Percentiles rank a stretch among this genome's conserved stretches.
These are phyloP conservation scores for Ptilorrhoa leucosticta DNA, from an alignment of 2,113 vertebrate genomes.

Conservation along the genomic window DNA sequence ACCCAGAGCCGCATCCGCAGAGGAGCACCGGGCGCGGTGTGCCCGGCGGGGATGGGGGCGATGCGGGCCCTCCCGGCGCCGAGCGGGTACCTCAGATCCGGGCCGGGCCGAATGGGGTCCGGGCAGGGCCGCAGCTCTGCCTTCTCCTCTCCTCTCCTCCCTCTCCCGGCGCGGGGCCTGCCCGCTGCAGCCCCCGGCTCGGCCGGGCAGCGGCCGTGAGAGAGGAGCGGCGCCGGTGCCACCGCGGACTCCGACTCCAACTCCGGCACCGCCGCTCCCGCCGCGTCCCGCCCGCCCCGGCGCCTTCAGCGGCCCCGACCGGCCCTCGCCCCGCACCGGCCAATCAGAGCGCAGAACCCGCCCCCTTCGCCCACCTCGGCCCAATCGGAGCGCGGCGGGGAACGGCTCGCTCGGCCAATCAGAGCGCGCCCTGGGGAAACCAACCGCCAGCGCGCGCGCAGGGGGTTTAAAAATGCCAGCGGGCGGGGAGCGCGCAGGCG, in stretches of 20 bases:
- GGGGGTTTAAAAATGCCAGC: slow-evolving; percentile 26
- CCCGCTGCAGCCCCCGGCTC: neutral
- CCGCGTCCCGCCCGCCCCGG: neutral
- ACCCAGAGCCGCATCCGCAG: neutral
- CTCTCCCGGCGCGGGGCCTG: neutral
- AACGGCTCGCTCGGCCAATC: neutral
- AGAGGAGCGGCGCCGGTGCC: accelerated
- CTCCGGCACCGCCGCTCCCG: neutral
- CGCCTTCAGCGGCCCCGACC: neutral
- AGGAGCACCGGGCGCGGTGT: accelerated
- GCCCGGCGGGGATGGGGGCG: neutral
- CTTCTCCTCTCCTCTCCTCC: neutral
- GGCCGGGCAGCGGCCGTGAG: neutral
- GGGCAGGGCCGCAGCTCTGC: neutral
- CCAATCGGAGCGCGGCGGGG: neutral
- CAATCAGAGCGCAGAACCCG: neutral
- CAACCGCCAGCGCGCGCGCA: slow-evolving; percentile 15
- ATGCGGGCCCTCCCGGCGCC: neutral
- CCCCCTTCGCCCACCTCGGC: accelerated
- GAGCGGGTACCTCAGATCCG: slow-evolving; percentile 55
- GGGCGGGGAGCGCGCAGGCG: neutral
- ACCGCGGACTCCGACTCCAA: accelerated
- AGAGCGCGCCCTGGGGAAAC: neutral
- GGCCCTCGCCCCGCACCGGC: neutral
- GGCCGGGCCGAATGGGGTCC: neutral